phyloP scores from a whole-genome alignment of 2,113 vertebrate species.

The Sminthopsis crassicaudata region DNA sequence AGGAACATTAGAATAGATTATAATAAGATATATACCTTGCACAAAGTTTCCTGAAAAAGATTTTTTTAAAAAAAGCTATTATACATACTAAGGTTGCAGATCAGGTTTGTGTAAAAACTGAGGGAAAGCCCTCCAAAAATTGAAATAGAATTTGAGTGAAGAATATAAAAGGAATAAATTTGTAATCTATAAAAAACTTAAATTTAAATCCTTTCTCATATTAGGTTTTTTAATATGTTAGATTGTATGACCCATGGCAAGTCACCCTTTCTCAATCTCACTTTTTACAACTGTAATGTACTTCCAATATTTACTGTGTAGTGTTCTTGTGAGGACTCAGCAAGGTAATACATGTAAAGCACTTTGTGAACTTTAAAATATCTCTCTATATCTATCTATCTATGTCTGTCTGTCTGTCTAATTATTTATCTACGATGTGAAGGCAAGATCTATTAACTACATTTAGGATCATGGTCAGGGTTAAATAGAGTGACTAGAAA shows the following conservation, averaged over 20 bases:
- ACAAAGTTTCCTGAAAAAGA: accelerated
- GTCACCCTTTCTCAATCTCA: not conserved
- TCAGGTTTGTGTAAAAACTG: not conserved
- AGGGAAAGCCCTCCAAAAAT: not conserved
- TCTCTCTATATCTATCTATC: too few relatives aligned
- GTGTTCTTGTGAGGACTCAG: not conserved
- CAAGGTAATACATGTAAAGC: not conserved
- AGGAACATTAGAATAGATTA: not conserved
- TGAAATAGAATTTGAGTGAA: not conserved
- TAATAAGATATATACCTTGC: not conserved
- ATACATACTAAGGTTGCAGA: not conserved
- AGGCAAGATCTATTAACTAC: not conserved
- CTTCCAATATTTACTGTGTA: not conserved
- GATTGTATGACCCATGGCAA: not conserved
- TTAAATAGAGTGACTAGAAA: not conserved
- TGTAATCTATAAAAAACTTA: not conserved
- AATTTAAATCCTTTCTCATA: not conserved
- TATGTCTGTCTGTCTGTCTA: too few relatives aligned
- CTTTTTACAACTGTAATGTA: not conserved
- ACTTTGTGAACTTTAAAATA: not conserved
- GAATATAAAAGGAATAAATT: not conserved
- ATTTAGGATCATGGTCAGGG: not conserved
- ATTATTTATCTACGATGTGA: not conserved
- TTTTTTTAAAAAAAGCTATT: not conserved
- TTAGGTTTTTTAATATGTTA: not conserved